Evolutionary conservation across 2,797 vertebrate genomes (phyloP), one percentile per base, ranked within the genome.

Genomic region (Catostomus latipinnis): DNA sequence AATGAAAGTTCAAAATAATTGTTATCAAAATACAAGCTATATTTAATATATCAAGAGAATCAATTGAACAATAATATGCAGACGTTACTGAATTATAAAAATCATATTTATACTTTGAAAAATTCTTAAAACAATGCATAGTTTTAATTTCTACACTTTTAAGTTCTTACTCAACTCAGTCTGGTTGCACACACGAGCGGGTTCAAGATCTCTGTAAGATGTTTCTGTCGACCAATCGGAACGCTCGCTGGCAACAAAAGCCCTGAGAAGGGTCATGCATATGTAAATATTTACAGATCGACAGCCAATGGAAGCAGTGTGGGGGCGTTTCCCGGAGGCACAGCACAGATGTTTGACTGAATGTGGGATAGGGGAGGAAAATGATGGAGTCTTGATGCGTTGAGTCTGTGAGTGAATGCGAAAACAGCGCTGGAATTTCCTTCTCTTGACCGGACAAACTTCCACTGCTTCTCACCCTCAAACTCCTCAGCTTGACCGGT

Each of bases 341-440:
- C 66, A 50, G 82, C 53, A 78, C 77, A 72, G 83, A 82, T 72
- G 81, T 82, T 76, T 72, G 76, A 84, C 78, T 85, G 81, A 88
- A 71, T 80, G 82, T 81, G 80, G 81, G 81, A 79, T 75, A 77
- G 84, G 80, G 81, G 72, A 54, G 76, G 84, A 50, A 88, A 82
- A 86, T 83, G 88, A 92, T 90, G 90, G 87, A 85, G 88, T 85
- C 75, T 70, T 58, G 81, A 82, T 80, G 12, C 83, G 72, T 84
- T 60, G 86, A 86, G 82, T 85, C 83, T 86, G 78, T 82, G 52
- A 69, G 66, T 66, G 66, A 56, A 76, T 50, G 12, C 13, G n/a
- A 66, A 72, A 73, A 85, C 74, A 45, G 75, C 58, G 68, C 53
- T 84, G 83, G 84, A 87, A 88, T 87, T 80, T 76, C 62, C 71